These are phyloP conservation scores for Athene cunicularia DNA, from an alignment of 2,113 vertebrate genomes.

Conservation along the genomic window DNA sequence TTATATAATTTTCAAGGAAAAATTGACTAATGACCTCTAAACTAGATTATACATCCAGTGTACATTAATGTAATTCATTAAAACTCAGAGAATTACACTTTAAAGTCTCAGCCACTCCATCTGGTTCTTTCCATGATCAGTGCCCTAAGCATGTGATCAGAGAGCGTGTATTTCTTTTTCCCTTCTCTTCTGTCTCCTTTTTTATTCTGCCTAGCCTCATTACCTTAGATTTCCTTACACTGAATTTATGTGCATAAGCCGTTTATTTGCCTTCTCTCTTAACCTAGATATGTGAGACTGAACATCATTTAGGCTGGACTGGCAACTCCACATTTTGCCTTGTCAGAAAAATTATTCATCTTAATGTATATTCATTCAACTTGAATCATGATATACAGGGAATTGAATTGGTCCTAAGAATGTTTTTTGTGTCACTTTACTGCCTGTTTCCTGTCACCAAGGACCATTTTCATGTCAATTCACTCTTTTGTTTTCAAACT, in stretches of 20 bases:
- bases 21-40: neutral
- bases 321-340: neutral
- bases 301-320: neutral
- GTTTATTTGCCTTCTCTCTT: neutral
- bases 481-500: neutral
- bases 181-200: neutral
- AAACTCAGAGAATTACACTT: neutral
- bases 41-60: neutral
- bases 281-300: neutral
- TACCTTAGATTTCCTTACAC: constrained; percentile 24
- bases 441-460: neutral
- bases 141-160: constrained; percentile 45
- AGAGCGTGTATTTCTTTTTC: neutral
- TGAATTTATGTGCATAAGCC: neutral
- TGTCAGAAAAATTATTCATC: constrained; percentile 6
- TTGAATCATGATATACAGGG: neutral
- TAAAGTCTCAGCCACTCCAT: constrained; percentile 28
- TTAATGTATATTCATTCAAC: neutral
- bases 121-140: constrained; percentile 18
- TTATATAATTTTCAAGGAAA: neutral
- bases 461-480: neutral
- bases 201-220: neutral
- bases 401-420: neutral
- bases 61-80: neutral
- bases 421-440: neutral